phyloP scores from a whole-genome alignment of 2,113 vertebrate genomes.

The Apus apus region DNA sequence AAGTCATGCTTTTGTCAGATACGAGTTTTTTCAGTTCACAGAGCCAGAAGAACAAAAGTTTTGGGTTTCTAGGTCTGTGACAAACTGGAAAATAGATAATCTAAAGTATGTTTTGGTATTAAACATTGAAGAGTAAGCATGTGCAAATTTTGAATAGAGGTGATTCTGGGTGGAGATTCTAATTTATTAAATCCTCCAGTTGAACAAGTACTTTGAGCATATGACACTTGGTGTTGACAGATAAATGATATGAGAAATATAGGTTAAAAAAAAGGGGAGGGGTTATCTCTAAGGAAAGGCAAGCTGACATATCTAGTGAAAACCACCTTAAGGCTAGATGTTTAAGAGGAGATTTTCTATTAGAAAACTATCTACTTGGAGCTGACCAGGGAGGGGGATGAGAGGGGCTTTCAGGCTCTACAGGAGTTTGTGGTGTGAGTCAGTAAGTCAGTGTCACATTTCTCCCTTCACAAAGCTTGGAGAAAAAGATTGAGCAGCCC shows the following conservation, averaged over 20 bases:
- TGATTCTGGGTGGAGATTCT: background rate
- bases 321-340: background rate
- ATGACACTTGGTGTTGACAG: background rate
- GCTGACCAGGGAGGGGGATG: background rate
- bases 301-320: background rate
- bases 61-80: background rate
- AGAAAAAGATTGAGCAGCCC: background rate
- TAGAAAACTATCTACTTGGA: background rate
- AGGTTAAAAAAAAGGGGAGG: background rate
- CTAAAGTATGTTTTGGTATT: background rate
- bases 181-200: background rate
- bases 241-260: background rate
- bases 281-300: background rate
- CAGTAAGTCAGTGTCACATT: background rate
- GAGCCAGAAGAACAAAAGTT: background rate
- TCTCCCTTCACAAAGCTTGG: background rate
- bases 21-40: accelerated
- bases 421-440: background rate
- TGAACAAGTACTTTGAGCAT: background rate
- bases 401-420: background rate
- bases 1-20: background rate
- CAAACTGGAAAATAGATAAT: background rate
- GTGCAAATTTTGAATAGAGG: background rate
- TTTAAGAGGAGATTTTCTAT: background rate
- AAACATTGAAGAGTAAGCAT: background rate